phyloP scores from a whole-genome alignment of 2,113 vertebrate genomes.

The Percina caprodes region DNA sequence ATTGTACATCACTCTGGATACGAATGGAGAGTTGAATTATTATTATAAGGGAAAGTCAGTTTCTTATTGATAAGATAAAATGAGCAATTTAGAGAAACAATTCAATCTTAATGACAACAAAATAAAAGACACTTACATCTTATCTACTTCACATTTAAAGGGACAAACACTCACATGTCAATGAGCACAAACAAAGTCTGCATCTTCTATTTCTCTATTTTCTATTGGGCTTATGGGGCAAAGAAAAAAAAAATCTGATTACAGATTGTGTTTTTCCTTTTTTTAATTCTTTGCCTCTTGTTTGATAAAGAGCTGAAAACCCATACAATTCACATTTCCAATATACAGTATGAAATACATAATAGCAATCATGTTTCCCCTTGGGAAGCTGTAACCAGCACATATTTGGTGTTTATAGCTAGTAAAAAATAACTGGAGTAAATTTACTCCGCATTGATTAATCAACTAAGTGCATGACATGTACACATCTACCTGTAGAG shows the following conservation, averaged over 20 bases:
- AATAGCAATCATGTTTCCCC: background rate
- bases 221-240: background rate
- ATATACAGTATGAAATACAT: background rate
- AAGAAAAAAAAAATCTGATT: background rate
- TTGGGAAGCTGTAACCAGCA: background rate
- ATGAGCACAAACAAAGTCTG: background rate
- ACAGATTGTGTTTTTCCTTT: background rate
- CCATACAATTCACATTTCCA: background rate
- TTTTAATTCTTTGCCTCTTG: background rate
- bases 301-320: background rate
- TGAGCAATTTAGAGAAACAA: background rate
- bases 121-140: background rate
- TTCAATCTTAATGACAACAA: background rate
- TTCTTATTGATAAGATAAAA: background rate
- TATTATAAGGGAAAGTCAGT: too few relatives aligned
- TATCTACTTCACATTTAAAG: background rate
- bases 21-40: background rate
- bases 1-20: background rate
- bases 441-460: background rate
- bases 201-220: background rate
- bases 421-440: background rate
- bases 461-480: background rate
- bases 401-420: background rate
- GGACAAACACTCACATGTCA: background rate
- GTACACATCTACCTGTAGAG: constrained; percentile 76